Evolutionary conservation across 1,140 invertebrate genomes (phyloP), one percentile per base, ranked within the genome.

Genomic region (Anoplophora glabripennis): DNA sequence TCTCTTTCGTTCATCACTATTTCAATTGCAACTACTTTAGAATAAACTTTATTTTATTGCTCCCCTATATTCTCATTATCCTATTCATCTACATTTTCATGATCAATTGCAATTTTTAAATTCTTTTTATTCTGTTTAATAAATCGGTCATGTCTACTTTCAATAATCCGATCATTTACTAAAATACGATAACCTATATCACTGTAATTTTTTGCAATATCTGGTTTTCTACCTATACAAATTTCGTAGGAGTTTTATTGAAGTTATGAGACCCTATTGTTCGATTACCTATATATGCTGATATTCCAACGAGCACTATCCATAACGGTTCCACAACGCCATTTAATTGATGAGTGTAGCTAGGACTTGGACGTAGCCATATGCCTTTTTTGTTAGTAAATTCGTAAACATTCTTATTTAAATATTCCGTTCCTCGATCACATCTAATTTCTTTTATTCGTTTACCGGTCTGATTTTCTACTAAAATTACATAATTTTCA

Each of bases 161-260:
- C 12, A 41, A 52, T 58, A 40, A 59, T 51, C 35, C 18, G n/a
- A 33, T 58, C 41, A 41, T 58, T 35, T 44, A 58, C 15, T 11
- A 58, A 21, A 10, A 58, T 34, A n/a, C 48, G 3, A 58, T 58
- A 58, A 12, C 56, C 40, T 15, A 41, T 38, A 28, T 59, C 57
- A 45, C 10, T 35, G 38, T 53, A 59, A 44, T 49, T 41, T 21
- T 71, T 34, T 51, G 41, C 44, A 41, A 45, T 41, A 71, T 53
- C 40, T 55, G 65, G 65, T 58, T 68, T 71, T 47, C 53, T n/a
- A 38, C 41, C 48, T 42, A 65, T 51, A 12, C 68, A 58, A 60
- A 70, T 65, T 59, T 71, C 69, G 54, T 61, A 69, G 9, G 65
- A 65, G 69, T 68, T 56, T 45, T 61, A 54, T 70, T 61, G 11